Evolutionary conservation across 2,797 vertebrate species (phyloP), one percentile per base, ranked within the genome.

Genomic region (Danio kyathit): DNA sequence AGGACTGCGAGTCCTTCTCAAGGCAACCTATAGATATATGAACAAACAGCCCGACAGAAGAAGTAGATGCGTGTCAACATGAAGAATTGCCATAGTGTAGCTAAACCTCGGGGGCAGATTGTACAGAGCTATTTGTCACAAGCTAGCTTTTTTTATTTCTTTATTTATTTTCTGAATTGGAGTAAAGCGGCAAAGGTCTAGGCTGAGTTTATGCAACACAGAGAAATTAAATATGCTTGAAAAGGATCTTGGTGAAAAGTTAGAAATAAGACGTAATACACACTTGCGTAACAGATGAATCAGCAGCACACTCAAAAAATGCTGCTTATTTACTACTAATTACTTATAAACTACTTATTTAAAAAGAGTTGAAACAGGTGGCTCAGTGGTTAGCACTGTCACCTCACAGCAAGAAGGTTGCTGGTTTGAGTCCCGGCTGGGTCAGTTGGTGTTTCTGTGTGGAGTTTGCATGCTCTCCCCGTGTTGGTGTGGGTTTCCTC

Each of bases 51-150:
- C 7, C 44, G 29, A 40, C 21, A 70, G 46, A 17, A 43, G 4
- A 44, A 81, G 57, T 43, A 21, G 74, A 72, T 56, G 64, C 59
- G 17, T 67, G 77, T 82, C 84, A 76, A 17, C 8, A 48, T 80
- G 77, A 85, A 80, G 29, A 80, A 85, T 83, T 64, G 63, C 19
- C 11, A 12, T 64, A 29, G 29, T 52, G 46, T n/a, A 13, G 40
- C 52, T 19, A 44, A 67, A 70, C 46, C 61, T 63, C 72, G 29
- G 48, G 61, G 63, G 46, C 54, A 69, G 54, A 80, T 11, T 4
- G 63, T 11, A 56, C 41, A 76, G 38, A 16, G 41, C 21, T 38
- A 80, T 80, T 75, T 67, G 52, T 83, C 65, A 61, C n/a, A 29
- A 14, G 38, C 40, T 9, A 48, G 49, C 19, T 41, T 29, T 63